A percentile compares a stretch with the other conserved stretches of the same genome.
Conservation (phyloP, 30 jellyfish, hydroid and myxozoan species). For the Aurelia sp. region DNA sequence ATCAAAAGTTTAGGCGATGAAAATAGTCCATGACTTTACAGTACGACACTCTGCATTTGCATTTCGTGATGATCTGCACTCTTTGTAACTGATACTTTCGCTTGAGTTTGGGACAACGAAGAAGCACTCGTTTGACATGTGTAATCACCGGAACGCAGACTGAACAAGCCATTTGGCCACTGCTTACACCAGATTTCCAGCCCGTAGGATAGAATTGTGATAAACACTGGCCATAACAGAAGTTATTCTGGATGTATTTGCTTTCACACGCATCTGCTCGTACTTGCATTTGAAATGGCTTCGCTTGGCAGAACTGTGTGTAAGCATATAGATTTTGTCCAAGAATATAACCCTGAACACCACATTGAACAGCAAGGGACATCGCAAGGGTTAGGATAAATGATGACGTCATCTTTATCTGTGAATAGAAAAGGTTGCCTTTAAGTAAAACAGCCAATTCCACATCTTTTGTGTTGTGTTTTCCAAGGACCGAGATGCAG, state of each 20-base stretch:
- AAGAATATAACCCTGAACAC: background rate
- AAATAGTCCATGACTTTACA: conserved; percentile 35
- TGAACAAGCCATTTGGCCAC: conserved; percentile 33
- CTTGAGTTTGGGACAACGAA: conserved; percentile 38
- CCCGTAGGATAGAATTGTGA: conserved; percentile 60
- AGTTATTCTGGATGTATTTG: conserved; percentile 34
- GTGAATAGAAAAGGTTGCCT: too few relatives aligned
- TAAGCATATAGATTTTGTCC: conserved; percentile 2
- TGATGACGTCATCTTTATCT: conserved; percentile 12
- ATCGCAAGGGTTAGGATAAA: background rate
- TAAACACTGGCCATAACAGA: conserved; percentile 69
- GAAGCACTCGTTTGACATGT: conserved; percentile 25
- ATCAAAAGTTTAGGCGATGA: background rate
- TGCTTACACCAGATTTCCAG: conserved; percentile 9
- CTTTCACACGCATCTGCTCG: conserved; percentile 50
- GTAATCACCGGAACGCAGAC: conserved; percentile 50
- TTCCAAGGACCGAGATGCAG: too few relatives aligned
- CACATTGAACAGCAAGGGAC: background rate
- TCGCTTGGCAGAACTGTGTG: conserved; percentile 60
- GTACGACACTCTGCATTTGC: conserved; percentile 44
- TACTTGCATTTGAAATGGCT: conserved; percentile 46
- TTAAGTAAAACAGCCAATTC: too few relatives aligned
- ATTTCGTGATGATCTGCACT: conserved; percentile 28
- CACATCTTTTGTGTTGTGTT: too few relatives aligned
- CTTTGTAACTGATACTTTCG: background rate